Evolutionary conservation across 2,888 invertebrate genomes (phyloP), one percentile per base, ranked within the genome.

Genomic region (Zygothrica quintamaculata): DNA sequence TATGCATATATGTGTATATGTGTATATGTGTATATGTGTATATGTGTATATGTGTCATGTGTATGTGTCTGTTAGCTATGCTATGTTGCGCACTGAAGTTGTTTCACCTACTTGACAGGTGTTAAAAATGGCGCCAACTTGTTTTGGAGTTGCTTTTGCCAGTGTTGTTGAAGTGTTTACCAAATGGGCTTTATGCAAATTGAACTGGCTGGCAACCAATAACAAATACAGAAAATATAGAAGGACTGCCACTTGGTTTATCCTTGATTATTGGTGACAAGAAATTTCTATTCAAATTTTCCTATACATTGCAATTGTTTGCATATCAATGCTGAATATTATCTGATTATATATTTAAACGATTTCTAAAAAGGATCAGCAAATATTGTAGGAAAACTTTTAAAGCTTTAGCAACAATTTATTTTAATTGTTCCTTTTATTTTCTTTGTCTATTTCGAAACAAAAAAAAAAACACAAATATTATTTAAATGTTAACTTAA

Each of bases 61-160:
- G 18, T 22, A n/a, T 39, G 9, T n/a, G 9, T 39, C 5, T 39
- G 22, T n/a, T 43, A 26, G 0, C 12, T 13, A 26, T 22, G 18
- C 18, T 22, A 22, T 16, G 25, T 16, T 46, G 40, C 11, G 16
- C 37, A 46, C 33, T 15, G 60, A 62, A 64, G 53, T 68, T 70
- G 57, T 40, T 50, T 55, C 55, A 65, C 70, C 64, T 73, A 36
- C 65, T 62, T 79, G 77, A 70, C 86, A 86, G 84, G 86, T 82
- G 82, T 73, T 84, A 57, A 77, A 72, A 77, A 74, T 70, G 74
- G 65, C 82, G 67, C 67, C 67, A 62, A 68, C 65, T 75, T 74
- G 62, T 56, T 61, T 59, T 11, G 15, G 55, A 39, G 29, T 36
- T 33, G 44, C 36, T 48, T 15, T 11, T 53, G 46, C 47, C 34